phyloP scores from a whole-genome alignment of 2,888 invertebrate genomes.

The Nebria brevicollis region DNA sequence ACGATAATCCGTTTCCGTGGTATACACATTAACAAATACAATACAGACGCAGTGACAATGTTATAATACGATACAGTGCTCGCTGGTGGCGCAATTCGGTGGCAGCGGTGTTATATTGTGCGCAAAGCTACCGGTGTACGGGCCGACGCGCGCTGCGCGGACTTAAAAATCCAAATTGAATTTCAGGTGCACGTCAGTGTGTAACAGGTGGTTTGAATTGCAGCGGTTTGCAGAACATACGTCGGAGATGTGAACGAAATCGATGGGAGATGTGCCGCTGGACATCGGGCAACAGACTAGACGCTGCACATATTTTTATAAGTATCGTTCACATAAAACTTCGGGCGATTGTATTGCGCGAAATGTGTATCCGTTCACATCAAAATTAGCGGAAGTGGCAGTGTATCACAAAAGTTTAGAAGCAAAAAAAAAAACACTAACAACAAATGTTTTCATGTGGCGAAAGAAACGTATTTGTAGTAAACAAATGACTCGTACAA shows the following conservation, averaged over 20 bases:
- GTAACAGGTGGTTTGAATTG: slow-evolving; percentile 62
- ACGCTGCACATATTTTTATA: neutral
- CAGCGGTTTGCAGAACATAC: slow-evolving; percentile 59
- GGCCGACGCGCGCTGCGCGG: slow-evolving; percentile 26
- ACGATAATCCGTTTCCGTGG: neutral
- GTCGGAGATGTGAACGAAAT: slow-evolving; percentile 50
- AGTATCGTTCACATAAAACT: neutral
- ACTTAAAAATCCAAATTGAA: slow-evolving; percentile 50
- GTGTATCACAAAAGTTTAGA: neutral
- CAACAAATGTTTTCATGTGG: neutral
- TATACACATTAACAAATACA: slow-evolving; percentile 6
- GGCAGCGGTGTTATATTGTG: neutral
- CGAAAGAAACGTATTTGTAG: neutral
- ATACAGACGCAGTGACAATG: neutral
- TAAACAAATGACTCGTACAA: neutral
- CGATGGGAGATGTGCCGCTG: slow-evolving; percentile 25
- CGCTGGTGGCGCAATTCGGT: neutral
- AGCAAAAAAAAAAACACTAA: neutral
- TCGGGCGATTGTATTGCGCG: neutral
- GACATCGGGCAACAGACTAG: neutral
- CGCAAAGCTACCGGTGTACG: neutral
- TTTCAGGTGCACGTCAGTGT: slow-evolving; percentile 50
- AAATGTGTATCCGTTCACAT: neutral
- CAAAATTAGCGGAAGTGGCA: neutral
- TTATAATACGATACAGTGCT: neutral